phyloP scores from a whole-genome alignment of 1,140 invertebrate genomes.

The Paralvinella palmiformis region DNA sequence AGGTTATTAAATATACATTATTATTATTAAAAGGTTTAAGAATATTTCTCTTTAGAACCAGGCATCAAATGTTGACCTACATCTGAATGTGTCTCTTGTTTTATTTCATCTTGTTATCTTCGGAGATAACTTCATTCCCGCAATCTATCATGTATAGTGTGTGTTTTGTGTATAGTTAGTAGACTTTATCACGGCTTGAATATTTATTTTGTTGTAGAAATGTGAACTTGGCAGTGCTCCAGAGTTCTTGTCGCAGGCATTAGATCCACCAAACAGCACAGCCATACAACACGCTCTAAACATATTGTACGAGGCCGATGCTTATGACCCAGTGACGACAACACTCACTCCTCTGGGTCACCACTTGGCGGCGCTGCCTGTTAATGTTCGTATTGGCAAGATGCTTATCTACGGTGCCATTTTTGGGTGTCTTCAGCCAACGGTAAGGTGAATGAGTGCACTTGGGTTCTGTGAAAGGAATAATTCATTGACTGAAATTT shows the following conservation, averaged over 20 bases:
- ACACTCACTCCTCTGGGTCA: slow-evolving; percentile 79
- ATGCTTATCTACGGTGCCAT: slow-evolving; percentile 68
- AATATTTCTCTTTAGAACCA: too few species aligned
- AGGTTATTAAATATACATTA: too few species aligned
- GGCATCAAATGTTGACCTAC: too few species aligned
- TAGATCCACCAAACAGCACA: slow-evolving; percentile 35
- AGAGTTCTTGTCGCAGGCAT: slow-evolving; percentile 32
- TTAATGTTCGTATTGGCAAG: slow-evolving; percentile 91
- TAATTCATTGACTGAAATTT: too few species aligned
- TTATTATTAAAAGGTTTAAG: too few species aligned
- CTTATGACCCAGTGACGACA: neutral
- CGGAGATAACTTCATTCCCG: too few species aligned
- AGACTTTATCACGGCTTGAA: too few species aligned
- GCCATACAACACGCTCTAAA: slow-evolving; percentile 35
- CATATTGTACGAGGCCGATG: slow-evolving; percentile 33
- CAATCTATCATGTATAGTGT: too few species aligned
- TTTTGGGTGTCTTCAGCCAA: slow-evolving; percentile 44
- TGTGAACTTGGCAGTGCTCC: slow-evolving; percentile 38
- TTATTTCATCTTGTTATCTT: too few species aligned
- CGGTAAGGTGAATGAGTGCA: slow-evolving; percentile 27
- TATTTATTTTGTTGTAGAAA: slow-evolving; percentile 37
- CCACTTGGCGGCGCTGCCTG: slow-evolving; percentile 79
- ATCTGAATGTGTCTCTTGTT: too few species aligned
- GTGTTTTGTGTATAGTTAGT: too few species aligned
- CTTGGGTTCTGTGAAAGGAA: neutral